Conservation (phyloP, 2,888 invertebrate genomes). For the Ichneumon xanthorius region DNA sequence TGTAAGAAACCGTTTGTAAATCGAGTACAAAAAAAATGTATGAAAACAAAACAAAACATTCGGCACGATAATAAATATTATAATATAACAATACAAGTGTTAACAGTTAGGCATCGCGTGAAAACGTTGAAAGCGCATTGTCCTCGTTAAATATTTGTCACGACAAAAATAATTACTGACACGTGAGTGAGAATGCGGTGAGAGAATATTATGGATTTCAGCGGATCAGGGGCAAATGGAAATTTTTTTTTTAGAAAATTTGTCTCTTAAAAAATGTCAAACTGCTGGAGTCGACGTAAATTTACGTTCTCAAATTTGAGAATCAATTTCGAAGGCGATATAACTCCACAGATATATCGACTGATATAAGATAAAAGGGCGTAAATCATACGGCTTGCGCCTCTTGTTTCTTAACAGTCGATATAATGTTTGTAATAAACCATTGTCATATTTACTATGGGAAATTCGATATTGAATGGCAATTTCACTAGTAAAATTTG, state of each 20-base stretch:
- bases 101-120: conserved; percentile 9
- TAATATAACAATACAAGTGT: not conserved
- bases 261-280: not conserved
- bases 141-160: not conserved
- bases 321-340: too few relatives aligned
- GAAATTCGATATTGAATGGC: too few relatives aligned
- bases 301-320: too few relatives aligned
- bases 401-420: too few relatives aligned
- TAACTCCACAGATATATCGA: too few relatives aligned
- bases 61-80: conserved; percentile 6
- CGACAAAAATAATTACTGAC: conserved; percentile 2
- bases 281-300: too few relatives aligned
- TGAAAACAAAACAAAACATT: conserved; percentile 16
- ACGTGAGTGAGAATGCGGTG: not conserved
- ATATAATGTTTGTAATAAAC: too few relatives aligned
- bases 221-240: not conserved
- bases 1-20: not conserved
- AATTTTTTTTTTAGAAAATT: not conserved
- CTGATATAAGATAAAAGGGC: too few relatives aligned
- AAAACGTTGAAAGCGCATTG: conserved; percentile 10
- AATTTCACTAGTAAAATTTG: too few relatives aligned
- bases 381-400: too few relatives aligned
- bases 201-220: not conserved
- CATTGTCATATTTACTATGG: too few relatives aligned
- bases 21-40: not conserved